Base-by-base conservation (phyloP, 1,140 invertebrate genomes). In the Lanistes nyassanus region DNA sequence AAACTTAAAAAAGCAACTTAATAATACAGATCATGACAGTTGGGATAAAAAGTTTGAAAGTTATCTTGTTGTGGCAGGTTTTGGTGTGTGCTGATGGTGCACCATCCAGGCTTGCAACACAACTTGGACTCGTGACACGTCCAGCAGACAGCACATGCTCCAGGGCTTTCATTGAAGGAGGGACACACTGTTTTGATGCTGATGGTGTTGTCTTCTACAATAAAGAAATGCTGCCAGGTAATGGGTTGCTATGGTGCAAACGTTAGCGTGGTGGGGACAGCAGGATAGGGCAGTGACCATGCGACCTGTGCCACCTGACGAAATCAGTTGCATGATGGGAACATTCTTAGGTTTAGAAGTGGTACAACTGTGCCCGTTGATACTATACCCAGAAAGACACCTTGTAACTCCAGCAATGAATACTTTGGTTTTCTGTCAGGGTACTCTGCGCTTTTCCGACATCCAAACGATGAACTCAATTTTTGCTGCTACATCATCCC, bases 401-500 rank as follows among this genome's bases (percentile, higher is more conserved):
- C 19, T 64, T 34, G 31, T 19, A 34, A 64, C 29, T 64, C 36
- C 19, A 64, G n/a, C 26, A 29, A 34, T 11, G 0, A 36, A 37
- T 13, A 5, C 29, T 67, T 55, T 69, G 7, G 13, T 51, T n/a
- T n/a, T n/a, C 29, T 7, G 4, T n/a, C 74, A 86, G 85, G 85
- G 42, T 86, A 85, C 73, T 79, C 84, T 53, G 84, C 85, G 34
- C 72, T 86, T 42, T 86, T 85, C 66, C 74, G 82, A 23, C 85
- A 86, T 65, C 83, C 85, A 4, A 83, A 84, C 56, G 84, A 85
- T 74, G 84, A 77, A 21, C 67, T 86, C 34, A 86, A 84, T 65
- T 86, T 79, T 75, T 86, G 84, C 62, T 82, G 83, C 36, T 84
- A 86, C 77, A 80, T 86, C 34, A 86, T 86, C 34, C 85, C 85